These are phyloP conservation scores for Ondatra zibethicus DNA, from an alignment of 2,113 vertebrate species.

Conservation along the genomic window DNA sequence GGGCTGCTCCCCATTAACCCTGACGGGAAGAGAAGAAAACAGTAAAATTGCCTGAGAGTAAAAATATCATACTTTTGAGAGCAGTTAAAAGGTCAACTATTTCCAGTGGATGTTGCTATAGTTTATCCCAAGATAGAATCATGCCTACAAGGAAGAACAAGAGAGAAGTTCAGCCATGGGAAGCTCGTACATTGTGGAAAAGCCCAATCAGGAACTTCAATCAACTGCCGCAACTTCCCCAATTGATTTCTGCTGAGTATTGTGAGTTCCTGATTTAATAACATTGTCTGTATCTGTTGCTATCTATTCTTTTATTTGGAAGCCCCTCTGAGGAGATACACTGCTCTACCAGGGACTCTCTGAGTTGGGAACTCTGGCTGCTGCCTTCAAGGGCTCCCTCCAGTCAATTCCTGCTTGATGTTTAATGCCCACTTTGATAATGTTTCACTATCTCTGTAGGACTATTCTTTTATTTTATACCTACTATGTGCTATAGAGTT, in stretches of 20 bases:
- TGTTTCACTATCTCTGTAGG: not conserved
- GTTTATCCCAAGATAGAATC: not conserved
- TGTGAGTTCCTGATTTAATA: not conserved
- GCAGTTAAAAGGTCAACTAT: not conserved
- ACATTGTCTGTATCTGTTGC: too few relatives aligned
- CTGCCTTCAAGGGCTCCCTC: not conserved
- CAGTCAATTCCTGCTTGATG: not conserved
- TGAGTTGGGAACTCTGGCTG: not conserved
- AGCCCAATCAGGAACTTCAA: not conserved
- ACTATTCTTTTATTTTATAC: not conserved
- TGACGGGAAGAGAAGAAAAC: too few relatives aligned
- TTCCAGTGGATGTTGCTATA: not conserved
- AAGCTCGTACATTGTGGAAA: not conserved
- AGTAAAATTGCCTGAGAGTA: too few relatives aligned
- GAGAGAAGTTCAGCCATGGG: not conserved
- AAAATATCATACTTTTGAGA: not conserved
- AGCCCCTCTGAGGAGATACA: not conserved
- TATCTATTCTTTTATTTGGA: not conserved
- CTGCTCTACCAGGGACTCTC: not conserved
- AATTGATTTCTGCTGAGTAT: not conserved
- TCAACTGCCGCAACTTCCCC: not conserved
- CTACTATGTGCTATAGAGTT: not conserved
- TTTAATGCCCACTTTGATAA: not conserved
- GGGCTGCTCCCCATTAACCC: too few relatives aligned
- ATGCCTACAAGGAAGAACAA: too few relatives aligned